Evolutionary conservation across 2,888 invertebrate species (phyloP), one percentile per base, ranked within the genome.

Genomic region (Rotaria sp.): DNA sequence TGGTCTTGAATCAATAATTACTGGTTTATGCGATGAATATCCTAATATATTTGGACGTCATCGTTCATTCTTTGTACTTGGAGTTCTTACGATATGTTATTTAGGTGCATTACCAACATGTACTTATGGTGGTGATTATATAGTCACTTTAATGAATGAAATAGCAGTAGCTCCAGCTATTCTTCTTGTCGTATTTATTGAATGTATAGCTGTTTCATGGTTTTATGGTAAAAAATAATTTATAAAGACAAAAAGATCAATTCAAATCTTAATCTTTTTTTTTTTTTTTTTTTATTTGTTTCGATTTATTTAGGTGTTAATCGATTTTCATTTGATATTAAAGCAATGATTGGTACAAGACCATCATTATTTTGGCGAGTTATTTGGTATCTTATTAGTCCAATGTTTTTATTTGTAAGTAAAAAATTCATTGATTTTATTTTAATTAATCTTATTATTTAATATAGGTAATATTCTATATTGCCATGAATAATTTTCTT

Each of bases 51-150:
- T 92, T 96, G 88, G 95, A 95, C 24, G 91, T 94, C 86, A 94
- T 95, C 92, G 97, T n/a, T 96, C 97, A 91, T 91, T 95, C 45
- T 97, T 97, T 90, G 96, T 97, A 0, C 94, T 94, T 0, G 92
- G 93, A 11, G 92, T 97, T 21, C 93, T 97, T 85, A 90, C 94
- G 84, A 94, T 94, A 90, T 96, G 96, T 89, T 97, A 96, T 92
- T 93, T 96, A 88, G 96, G 96, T 89, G 95, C 95, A 41, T 93
- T 97, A 88, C 95, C 96, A 0, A 96, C 96, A 35, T 95, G 95
- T 89, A 97, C 96, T 41, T 84, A 87, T 48, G 87, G 87, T 35
- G 87, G 87, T 30, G 84, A 85, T 74, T 87, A 87, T 67, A 84
- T 87, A 8, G 85, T 87, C 1, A 75, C 85, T 84, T 55, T 87